These are phyloP conservation scores for Propithecus deckenii DNA, from an alignment of 2,797 vertebrate species.

Conservation along the genomic window DNA sequence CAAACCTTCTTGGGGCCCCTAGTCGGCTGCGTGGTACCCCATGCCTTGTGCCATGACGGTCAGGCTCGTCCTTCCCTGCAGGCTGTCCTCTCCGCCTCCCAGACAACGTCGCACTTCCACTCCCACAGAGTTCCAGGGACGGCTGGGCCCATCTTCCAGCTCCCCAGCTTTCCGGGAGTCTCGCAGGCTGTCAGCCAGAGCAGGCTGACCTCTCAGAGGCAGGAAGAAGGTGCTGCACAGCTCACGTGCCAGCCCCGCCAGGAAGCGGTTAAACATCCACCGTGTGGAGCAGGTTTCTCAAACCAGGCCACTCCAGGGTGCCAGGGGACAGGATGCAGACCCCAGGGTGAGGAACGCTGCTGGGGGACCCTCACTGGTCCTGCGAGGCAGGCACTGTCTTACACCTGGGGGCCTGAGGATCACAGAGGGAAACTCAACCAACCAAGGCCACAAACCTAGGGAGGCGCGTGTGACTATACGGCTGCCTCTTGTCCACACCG, in stretches of 20 bases:
- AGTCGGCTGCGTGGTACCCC: rapidly evolving
- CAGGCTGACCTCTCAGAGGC: background rate
- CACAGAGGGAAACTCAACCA: background rate
- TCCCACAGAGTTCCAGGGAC: rapidly evolving
- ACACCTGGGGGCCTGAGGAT: too few species aligned
- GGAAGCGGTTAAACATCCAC: rapidly evolving
- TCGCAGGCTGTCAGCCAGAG: rapidly evolving
- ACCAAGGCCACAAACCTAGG: background rate
- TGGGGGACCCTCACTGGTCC: rapidly evolving
- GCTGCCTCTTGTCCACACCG: background rate
- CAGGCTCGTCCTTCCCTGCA: background rate
- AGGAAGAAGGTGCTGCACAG: rapidly evolving
- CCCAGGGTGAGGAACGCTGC: rapidly evolving
- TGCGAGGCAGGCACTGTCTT: rapidly evolving
- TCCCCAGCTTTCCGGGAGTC: rapidly evolving
- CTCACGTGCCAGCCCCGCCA: rapidly evolving
- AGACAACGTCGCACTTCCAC: background rate
- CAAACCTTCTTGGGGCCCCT: background rate
- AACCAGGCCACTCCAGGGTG: rapidly evolving
- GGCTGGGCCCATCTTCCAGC: background rate
- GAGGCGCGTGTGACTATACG: rapidly evolving
- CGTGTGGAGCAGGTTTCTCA: background rate
- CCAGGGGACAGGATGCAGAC: background rate
- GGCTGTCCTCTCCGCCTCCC: background rate
- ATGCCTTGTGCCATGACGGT: background rate